These are phyloP conservation scores for Physocephala rufipes DNA, from an alignment of 2,888 invertebrate species.

Conservation along the genomic window DNA sequence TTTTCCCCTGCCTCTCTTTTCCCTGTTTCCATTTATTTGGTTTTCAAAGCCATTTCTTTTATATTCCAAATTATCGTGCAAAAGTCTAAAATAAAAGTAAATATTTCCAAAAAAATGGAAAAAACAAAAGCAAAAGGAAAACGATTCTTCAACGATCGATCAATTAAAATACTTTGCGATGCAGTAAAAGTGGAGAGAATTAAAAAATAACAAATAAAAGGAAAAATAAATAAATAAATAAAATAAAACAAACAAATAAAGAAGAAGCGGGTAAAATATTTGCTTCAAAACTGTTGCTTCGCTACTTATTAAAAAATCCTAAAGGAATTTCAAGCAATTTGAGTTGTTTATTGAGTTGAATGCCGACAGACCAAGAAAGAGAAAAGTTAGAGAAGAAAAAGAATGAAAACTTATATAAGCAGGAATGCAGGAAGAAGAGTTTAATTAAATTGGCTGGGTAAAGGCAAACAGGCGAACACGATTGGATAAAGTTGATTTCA, in stretches of 20 bases:
- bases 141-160: too few species aligned
- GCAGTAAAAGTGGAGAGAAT: too few species aligned
- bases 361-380: not conserved
- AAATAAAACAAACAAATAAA: too few species aligned
- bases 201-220: too few species aligned
- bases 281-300: not conserved
- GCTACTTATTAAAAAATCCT: not conserved
- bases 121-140: too few species aligned
- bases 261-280: too few species aligned
- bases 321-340: not conserved
- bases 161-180: too few species aligned
- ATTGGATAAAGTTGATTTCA: too few species aligned
- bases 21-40: not conserved
- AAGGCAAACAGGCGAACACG: too few species aligned
- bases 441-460: not conserved
- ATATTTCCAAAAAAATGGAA: too few species aligned
- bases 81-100: not conserved
- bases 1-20: not conserved
- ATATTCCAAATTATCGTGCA: not conserved
- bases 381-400: not conserved
- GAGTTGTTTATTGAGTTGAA: constrained; percentile 17
- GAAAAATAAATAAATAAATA: too few species aligned
- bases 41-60: not conserved
- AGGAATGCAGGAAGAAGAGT: not conserved
- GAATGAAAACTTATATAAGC: not conserved